Evolutionary conservation across 2,888 invertebrate genomes (phyloP), one percentile per base, ranked within the genome.

Genomic region (Caenorhabditis wallacei): DNA sequence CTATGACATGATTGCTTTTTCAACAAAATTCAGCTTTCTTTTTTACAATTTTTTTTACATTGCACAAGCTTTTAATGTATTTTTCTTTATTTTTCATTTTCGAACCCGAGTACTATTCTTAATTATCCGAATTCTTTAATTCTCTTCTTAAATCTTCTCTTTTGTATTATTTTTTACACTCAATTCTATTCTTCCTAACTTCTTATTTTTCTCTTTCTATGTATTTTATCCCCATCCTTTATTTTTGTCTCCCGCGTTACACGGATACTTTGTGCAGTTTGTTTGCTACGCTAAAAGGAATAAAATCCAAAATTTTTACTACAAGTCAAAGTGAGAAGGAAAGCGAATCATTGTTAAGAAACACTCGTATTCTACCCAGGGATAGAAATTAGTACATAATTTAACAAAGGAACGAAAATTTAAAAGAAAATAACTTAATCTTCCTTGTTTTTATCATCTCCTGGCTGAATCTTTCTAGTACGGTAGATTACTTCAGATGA

Each of bases 1-100:
- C 88, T 24, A 80, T 86, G 64, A 83, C 86, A 37, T 83, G 46
- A 80, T 40, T 4, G 7, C 11, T 40, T 24, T 35, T n/a, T n/a
- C n/a, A n/a, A n/a, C 54, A 16, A 18, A 20, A 63, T 37, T 24
- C 18, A 18, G 40, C 68, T 48, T 48, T 48, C n/a, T 30, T 51
- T 22, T 53, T 16, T 18, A 11, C 11, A n/a, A 30, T 24, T 48
- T 61, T 18, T 54, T 43, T n/a, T n/a, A n/a, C n/a, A n/a, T n/a
- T n/a, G n/a, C 46, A 51, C 63, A 13, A 18, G 35, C 24, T 43
- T 40, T 37, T 11, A 37, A 40, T 51, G 20, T 35, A 48, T 59
- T 46, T 30, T 13, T 18, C n/a, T n/a, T n/a, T n/a, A n/a, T n/a
- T n/a, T n/a, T n/a, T n/a, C n/a, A n/a, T n/a, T n/a, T n/a, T 59